Evolutionary conservation across 2,888 invertebrate genomes (phyloP).

Genomic region (Eupithecia dodoneata): DNA sequence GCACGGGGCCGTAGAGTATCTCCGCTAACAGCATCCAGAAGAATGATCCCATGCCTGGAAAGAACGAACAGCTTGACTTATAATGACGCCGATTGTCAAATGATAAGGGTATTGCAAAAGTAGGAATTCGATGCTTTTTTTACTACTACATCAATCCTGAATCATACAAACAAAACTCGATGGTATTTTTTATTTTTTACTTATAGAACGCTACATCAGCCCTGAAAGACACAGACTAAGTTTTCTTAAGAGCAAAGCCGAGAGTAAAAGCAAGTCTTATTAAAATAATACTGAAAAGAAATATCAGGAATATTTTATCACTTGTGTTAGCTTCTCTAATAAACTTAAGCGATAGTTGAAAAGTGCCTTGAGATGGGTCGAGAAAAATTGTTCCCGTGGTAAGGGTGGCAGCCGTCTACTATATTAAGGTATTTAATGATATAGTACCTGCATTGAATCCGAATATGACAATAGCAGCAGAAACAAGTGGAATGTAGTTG

Average conservation of each 20-base stretch:
- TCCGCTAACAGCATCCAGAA: conserved; percentile 21
- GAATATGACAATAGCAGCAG: conserved; percentile 55
- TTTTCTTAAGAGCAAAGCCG: no score
- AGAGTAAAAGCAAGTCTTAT: no score
- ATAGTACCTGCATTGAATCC: conserved; percentile 52
- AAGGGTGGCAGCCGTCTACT: no score
- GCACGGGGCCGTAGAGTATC: conserved; percentile 45
- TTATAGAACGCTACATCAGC: no score
- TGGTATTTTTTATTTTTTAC: no score
- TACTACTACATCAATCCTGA: no score
- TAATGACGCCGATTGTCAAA: not conserved
- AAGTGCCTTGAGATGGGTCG: no score
- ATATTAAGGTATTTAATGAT: not conserved
- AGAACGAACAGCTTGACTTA: not conserved
- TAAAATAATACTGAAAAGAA: not conserved
- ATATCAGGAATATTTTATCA: not conserved
- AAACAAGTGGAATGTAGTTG: conserved; percentile 60
- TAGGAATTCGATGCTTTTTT: no score
- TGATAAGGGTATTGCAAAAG: not conserved
- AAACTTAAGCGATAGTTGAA: not conserved
- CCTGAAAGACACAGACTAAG: no score
- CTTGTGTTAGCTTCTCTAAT: not conserved
- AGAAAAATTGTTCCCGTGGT: no score
- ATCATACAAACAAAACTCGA: no score
- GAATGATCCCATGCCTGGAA: conserved; percentile 52